A percentile compares a stretch with the other conserved stretches of the same genome.
These are phyloP conservation scores for Tinea semifulvella DNA, from an alignment of 2,888 invertebrate genomes.

Conservation along the genomic window DNA sequence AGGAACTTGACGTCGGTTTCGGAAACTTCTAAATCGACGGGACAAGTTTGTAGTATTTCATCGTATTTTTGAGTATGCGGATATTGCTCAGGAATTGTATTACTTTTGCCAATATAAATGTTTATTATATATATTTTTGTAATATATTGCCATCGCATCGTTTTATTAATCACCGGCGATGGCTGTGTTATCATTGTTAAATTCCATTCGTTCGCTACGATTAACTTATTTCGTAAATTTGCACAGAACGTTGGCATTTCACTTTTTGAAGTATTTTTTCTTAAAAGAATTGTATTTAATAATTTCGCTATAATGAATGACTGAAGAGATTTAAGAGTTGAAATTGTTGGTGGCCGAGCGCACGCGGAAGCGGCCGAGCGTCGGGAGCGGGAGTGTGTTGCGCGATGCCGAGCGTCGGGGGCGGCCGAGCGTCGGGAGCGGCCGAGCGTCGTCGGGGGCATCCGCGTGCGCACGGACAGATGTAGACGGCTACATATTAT, in stretches of 20 bases:
- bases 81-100: constrained; percentile 62
- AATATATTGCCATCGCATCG: constrained; percentile 26
- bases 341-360: constrained; percentile 5
- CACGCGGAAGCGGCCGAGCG: not conserved
- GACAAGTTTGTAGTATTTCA: not conserved
- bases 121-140: constrained; percentile 12
- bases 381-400: not conserved
- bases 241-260: constrained; percentile 66
- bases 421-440: constrained; percentile 3
- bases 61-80: constrained; percentile 14
- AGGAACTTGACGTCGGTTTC: constrained; percentile 4
- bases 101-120: constrained; percentile 3
- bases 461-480: not conserved
- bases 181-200: constrained; percentile 49
- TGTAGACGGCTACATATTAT: constrained; percentile 3
- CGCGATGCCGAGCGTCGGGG: not conserved
- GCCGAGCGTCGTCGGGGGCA: not conserved
- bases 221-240: constrained; percentile 43
- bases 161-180: constrained; percentile 40
- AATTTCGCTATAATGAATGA: constrained; percentile 52
- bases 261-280: constrained; percentile 62
- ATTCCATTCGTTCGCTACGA: constrained; percentile 44
- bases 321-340: constrained; percentile 39
- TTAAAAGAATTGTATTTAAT: constrained; percentile 53
- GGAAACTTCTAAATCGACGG: not conserved